Evolutionary conservation across 1,140 invertebrate species (phyloP).

Genomic region (Caenorhabditis tropicalis): DNA sequence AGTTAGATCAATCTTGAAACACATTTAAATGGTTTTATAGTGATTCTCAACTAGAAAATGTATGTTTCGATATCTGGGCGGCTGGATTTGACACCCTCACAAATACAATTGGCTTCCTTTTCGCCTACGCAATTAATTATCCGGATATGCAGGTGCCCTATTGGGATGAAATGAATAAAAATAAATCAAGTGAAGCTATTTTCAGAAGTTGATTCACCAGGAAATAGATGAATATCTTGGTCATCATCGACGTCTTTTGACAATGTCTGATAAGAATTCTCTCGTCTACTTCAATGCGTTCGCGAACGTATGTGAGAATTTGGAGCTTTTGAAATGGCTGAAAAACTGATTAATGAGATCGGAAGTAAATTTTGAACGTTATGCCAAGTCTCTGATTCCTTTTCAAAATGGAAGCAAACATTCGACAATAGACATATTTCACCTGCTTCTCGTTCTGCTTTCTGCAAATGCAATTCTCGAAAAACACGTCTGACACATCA

Average conservation of each 20-base stretch:
- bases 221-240: conserved; percentile 72
- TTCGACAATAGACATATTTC: too few relatives aligned
- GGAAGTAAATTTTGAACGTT: too few relatives aligned
- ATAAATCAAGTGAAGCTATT: background rate
- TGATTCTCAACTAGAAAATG: conserved; percentile 45
- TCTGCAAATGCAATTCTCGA: too few relatives aligned
- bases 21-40: conserved; percentile 9
- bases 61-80: conserved; percentile 66
- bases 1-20: background rate
- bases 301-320: conserved; percentile 42
- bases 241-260: conserved; percentile 54
- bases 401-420: background rate
- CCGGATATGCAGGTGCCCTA: conserved; percentile 66
- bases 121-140: conserved; percentile 72
- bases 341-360: too few relatives aligned
- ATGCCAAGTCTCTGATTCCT: too few relatives aligned
- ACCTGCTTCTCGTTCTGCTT: too few relatives aligned
- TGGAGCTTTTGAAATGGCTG: background rate
- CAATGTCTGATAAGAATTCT: conserved; percentile 63
- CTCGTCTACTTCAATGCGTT: conserved; percentile 52
- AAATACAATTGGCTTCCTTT: conserved; percentile 72
- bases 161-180: background rate
- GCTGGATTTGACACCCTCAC: conserved; percentile 74
- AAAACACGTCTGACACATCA: too few relatives aligned
- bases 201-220: conserved; percentile 67